A percentile compares a stretch with the other conserved stretches of the same genome.
phyloP scores from a whole-genome alignment of 2,113 vertebrate genomes.

The Chamaetylas fuelleborni region DNA sequence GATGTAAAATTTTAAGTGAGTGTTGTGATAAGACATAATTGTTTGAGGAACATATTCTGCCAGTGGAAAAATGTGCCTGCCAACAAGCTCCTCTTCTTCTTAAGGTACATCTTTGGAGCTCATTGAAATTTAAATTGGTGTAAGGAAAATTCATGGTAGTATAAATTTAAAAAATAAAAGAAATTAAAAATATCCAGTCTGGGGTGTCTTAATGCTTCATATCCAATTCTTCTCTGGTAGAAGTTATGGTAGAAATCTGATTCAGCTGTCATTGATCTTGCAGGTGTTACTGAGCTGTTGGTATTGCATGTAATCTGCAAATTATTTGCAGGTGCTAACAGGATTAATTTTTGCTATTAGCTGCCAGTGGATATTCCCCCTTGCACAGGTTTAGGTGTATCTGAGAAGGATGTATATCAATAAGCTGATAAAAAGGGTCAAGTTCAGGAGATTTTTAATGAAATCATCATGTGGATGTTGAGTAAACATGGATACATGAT shows the following conservation, averaged over 20 bases:
- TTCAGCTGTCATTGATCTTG: not conserved
- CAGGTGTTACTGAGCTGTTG: not conserved
- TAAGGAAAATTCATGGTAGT: not conserved
- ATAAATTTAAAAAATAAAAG: not conserved
- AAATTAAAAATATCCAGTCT: not conserved
- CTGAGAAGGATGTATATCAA: not conserved
- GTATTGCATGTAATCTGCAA: not conserved
- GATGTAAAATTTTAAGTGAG: not conserved
- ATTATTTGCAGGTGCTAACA: not conserved
- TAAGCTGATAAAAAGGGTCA: not conserved
- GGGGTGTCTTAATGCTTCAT: not conserved
- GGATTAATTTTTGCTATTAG: not conserved
- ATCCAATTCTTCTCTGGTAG: not conserved
- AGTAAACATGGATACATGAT: not conserved
- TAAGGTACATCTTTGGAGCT: not conserved
- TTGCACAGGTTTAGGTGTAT: not conserved
- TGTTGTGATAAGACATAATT: slow-evolving; percentile 29
- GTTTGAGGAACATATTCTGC: slow-evolving; percentile 19
- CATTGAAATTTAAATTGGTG: not conserved
- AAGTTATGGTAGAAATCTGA: not conserved
- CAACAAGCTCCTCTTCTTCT: not conserved
- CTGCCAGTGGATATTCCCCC: not conserved
- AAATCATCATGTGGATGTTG: not conserved
- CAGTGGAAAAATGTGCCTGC: not conserved
- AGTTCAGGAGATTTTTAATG: not conserved